phyloP scores from a whole-genome alignment of 2,113 vertebrate species.

The Tichodroma muraria region DNA sequence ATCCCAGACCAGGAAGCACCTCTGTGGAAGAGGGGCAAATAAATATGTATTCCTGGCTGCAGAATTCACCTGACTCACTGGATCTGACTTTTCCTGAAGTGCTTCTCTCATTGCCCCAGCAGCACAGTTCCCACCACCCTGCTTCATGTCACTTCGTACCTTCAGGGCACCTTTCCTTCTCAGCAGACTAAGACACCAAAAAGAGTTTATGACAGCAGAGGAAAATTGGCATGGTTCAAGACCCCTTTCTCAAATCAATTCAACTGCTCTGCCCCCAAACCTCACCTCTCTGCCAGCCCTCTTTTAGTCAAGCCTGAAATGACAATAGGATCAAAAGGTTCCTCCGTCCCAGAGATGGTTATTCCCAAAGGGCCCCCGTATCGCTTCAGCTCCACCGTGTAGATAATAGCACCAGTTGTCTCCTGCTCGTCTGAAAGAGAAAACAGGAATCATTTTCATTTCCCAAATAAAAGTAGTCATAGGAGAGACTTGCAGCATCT shows the following conservation, averaged over 20 bases:
- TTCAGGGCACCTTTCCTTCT: background rate
- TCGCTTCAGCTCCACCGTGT: conserved; percentile 92
- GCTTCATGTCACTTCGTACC: background rate
- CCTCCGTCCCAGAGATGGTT: conserved; percentile 96
- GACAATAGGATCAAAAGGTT: conserved; percentile 95
- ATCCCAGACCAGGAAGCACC: background rate
- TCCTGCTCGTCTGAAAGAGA: conserved; percentile 89
- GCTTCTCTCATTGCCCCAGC: background rate
- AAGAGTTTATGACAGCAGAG: background rate
- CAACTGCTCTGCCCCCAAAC: background rate
- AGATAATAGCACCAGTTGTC: conserved; percentile 90
- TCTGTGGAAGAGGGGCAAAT: background rate
- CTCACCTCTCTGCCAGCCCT: conserved; percentile 95
- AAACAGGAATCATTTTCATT: background rate
- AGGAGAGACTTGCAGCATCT: background rate
- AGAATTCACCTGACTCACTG: background rate
- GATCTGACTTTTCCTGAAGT: background rate
- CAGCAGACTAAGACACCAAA: background rate
- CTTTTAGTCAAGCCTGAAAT: conserved; percentile 94
- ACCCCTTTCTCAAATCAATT: background rate
- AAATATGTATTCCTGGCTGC: background rate
- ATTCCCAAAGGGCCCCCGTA: conserved; percentile 94
- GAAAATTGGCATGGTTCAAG: background rate
- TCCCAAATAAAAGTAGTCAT: background rate
- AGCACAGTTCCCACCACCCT: background rate